Base-by-base conservation (phyloP, 2,888 invertebrate genomes). In the Amiota mariae region DNA sequence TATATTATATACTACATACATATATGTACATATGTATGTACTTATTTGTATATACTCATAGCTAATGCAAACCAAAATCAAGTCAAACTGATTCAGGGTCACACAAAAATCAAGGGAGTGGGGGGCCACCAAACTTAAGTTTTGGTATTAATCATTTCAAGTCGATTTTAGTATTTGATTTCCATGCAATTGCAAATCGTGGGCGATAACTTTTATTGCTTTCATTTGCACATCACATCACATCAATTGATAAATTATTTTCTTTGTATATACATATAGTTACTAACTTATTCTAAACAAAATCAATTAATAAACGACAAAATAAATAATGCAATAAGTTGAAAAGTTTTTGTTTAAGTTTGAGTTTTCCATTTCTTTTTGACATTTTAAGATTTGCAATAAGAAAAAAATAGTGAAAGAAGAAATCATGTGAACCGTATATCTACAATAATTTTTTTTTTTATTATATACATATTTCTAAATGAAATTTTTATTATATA, bases 71-170 rank as follows among this genome's bases (percentile, higher is more conserved):
- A 77, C 77, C 78, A 81, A 81, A 81, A 77, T 76, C 78, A 81
- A 81, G 81, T 81, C 80, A 80, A 80, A 78, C 77, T 77, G 64
- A 79, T 79, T 85, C 84, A 85, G 81, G 85, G 85, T 82, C 82
- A 81, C 70, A 76, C 54, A 15, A 70, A 72, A 66, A 57, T 67
- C 51, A 80, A 77, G 77, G 77, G 77, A 75, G 75, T 66, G 56
- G 75, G 73, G 76, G 70, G 72, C 36, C 36, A 36, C 36, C 36
- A 56, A 71, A 68, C 71, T 59, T 64, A 70, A 54, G 51, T 49
- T 54, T 72, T 54, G 72, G 51, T 77, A 78, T 81, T 81, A 80
- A 81, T 81, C 81, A 81, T 74, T 79, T 74, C 75, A 70, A 76
- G 75, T 75, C 75, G 73, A 72, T 54, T 72, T 12, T 46, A 66